phyloP scores from a whole-genome alignment of 2,888 invertebrate genomes.

The Chloroclysta siterata region DNA sequence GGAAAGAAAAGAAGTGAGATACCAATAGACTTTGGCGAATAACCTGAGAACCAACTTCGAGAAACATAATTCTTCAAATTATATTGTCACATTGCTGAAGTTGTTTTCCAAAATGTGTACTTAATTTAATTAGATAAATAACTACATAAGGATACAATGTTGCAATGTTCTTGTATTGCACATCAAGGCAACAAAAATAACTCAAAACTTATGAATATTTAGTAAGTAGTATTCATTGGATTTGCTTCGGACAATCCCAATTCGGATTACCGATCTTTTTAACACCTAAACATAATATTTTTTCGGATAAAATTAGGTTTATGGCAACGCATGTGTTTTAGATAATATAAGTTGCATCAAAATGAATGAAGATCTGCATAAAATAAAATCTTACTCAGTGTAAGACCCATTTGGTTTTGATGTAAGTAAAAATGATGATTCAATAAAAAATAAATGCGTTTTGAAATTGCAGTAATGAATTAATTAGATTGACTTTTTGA shows the following conservation, averaged over 20 bases:
- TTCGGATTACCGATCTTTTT: no score
- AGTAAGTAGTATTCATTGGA: background rate
- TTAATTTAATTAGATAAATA: background rate
- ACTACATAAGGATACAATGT: background rate
- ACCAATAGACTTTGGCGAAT: background rate
- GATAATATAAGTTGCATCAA: background rate
- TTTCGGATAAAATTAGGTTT: background rate
- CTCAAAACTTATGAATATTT: background rate
- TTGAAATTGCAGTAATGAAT: slow-evolving; percentile 67
- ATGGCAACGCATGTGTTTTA: background rate
- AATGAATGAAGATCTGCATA: background rate
- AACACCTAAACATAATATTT: background rate
- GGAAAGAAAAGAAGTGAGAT: background rate
- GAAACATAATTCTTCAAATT: background rate
- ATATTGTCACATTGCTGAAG: background rate
- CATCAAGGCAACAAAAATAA: background rate
- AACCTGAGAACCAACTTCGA: background rate
- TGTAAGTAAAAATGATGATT: slow-evolving; percentile 38
- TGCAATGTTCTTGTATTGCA: background rate
- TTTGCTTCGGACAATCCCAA: no score
- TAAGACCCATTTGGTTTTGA: slow-evolving; percentile 14
- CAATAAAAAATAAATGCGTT: slow-evolving; percentile 77
- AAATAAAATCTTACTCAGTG: background rate
- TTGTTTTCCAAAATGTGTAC: slow-evolving; percentile 1
- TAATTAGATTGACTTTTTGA: slow-evolving; percentile 58